Evolutionary conservation across 1,140 invertebrate species (phyloP).

Genomic region (Heliothis virescens): DNA sequence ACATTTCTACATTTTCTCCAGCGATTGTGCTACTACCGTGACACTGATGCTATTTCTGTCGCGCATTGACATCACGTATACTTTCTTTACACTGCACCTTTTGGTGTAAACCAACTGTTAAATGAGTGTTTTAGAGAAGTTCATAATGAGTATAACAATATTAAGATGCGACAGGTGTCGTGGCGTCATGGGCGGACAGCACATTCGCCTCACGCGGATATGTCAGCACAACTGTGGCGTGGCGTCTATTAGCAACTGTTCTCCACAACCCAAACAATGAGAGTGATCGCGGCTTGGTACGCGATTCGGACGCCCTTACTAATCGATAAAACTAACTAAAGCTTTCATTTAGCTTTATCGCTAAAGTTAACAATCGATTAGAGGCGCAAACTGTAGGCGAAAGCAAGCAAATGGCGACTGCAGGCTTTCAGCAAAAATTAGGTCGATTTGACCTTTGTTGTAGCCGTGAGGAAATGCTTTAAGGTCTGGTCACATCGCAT

Average conservation of each 20-base stretch:
- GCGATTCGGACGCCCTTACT: conserved; percentile 65
- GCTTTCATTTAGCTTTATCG: conserved; percentile 61
- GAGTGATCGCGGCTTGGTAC: conserved; percentile 82
- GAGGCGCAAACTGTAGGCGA: conserved; percentile 48
- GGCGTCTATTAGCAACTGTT: conserved; percentile 78
- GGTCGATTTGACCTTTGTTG: conserved; percentile 58
- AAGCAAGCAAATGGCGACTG: conserved; percentile 54
- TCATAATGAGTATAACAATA: conserved; percentile 51
- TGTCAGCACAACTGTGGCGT: conserved; percentile 67
- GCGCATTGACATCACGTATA: conserved; percentile 31
- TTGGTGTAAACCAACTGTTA: conserved; percentile 30
- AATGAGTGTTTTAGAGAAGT: conserved; percentile 45
- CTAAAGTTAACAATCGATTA: conserved; percentile 61
- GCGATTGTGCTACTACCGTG: conserved; percentile 45
- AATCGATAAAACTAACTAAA: conserved; percentile 74
- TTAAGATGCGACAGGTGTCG: conserved; percentile 31
- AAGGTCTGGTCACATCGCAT: conserved; percentile 42
- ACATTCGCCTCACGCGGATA: conserved; percentile 72
- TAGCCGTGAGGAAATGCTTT: conserved; percentile 47
- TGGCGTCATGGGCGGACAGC: conserved; percentile 61
- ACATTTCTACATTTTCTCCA: conserved; percentile 77
- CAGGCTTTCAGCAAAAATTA: conserved; percentile 55
- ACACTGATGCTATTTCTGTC: conserved; percentile 43
- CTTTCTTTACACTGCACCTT: neutral
- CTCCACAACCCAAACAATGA: conserved; percentile 81